Evolutionary conservation across 2,113 vertebrate species (phyloP).

Genomic region (Castor canadensis): DNA sequence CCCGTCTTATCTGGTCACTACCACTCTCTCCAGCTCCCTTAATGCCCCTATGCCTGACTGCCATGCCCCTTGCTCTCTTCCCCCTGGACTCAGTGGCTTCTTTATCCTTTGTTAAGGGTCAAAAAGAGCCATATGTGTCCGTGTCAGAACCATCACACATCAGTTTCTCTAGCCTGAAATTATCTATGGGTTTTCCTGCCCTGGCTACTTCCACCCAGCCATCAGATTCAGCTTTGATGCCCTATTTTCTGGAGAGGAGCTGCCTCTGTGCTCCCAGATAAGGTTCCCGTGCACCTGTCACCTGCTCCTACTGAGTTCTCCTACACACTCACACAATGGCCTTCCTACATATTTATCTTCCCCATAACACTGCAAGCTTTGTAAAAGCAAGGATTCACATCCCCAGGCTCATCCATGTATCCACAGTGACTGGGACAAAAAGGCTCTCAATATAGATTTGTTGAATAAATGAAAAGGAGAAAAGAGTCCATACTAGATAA

Average conservation of each 20-base stretch:
- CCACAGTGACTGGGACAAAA: neutral
- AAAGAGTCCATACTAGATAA: too few relatives aligned
- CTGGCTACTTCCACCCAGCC: neutral
- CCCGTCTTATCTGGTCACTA: neutral
- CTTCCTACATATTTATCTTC: neutral
- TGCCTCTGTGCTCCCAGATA: neutral
- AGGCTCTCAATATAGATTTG: neutral
- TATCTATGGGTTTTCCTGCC: rapidly evolving
- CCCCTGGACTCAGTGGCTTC: neutral
- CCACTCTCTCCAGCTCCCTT: neutral
- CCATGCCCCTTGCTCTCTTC: neutral
- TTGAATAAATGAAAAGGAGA: neutral
- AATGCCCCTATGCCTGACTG: rapidly evolving
- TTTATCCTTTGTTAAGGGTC: too few relatives aligned
- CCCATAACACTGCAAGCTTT: neutral
- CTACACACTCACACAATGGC: neutral
- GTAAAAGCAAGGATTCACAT: neutral
- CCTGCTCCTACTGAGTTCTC: neutral
- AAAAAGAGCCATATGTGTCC: neutral
- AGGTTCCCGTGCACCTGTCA: neutral
- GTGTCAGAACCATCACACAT: neutral
- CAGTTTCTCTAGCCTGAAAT: neutral
- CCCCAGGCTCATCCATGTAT: neutral
- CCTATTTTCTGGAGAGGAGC: neutral
- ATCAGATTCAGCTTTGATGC: neutral